Base-by-base conservation (phyloP, 2,797 vertebrate genomes). In the Sardinella longiceps region DNA sequence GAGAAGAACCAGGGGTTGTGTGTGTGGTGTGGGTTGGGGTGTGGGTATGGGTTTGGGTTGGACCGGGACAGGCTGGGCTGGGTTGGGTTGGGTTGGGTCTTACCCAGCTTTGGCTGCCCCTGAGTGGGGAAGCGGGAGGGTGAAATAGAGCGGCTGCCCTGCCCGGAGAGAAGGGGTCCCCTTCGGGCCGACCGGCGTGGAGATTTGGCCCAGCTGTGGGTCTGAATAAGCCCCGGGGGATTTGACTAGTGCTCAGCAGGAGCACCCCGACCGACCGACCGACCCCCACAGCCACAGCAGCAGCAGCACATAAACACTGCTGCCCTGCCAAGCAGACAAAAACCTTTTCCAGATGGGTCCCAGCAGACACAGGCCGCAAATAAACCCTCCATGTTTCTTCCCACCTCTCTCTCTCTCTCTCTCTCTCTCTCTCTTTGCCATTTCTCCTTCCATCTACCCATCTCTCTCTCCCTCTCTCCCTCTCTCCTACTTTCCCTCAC, bases 261-360 rank as follows among this genome's bases (percentile, higher is more conserved):
- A 43, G 50, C 50, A 39, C 7, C 37, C 50, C 30, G 70, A 80
- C 51, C 83, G 74, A 14, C n/a, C 9, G 20, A 15, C 50, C 30
- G 70, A 80, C 51, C 83, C 83, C n/a, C n/a, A 15, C 28, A 15
- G n/a, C n/a, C n/a, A n/a, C n/a, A n/a, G n/a, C n/a, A n/a, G n/a
- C n/a, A n/a, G 25, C 28, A 60, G 48, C 84, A 85, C 56, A 48
- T 66, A 84, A 56, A 84, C 48, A 81, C 43, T 81, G 84, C 51
- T 58, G 33, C 70, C 66, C n/a, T n/a, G n/a, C n/a, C n/a, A n/a
- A 43, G 70, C 80, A 80, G 56, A 70, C 84, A 85, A 85, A 85
- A 85, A 81, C 80, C 58, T 85, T 85, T 84, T 85, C 84, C 84
- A 85, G 84, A 85, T 85, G 84, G 84, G 80, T 28, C 51, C 37